Conservation (phyloP, 2,888 invertebrate genomes). For the Limnephilus auricula region DNA sequence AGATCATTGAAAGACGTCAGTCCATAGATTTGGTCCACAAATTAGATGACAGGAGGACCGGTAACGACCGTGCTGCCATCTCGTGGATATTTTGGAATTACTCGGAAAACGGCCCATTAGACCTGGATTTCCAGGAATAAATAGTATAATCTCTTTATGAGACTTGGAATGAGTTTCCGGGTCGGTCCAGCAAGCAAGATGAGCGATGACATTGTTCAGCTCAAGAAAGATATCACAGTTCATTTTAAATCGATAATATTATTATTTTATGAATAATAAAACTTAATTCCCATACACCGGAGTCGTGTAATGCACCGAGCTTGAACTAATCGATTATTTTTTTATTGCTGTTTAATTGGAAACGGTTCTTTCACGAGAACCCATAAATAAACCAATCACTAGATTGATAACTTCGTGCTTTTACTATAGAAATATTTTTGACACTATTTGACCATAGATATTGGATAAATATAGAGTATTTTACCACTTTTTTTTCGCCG, state of each 20-base stretch:
- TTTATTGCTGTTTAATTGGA: neutral
- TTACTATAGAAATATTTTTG: too few relatives aligned
- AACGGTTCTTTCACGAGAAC: neutral
- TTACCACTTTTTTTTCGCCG: too few relatives aligned
- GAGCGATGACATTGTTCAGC: slow-evolving; percentile 39
- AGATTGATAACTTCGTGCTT: too few relatives aligned
- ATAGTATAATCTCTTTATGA: slow-evolving; percentile 59
- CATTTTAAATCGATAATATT: slow-evolving; percentile 34
- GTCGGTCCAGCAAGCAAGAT: slow-evolving; percentile 55
- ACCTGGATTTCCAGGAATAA: slow-evolving; percentile 64
- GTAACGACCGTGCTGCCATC: too few relatives aligned
- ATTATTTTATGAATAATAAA: neutral
- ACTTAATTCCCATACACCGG: neutral
- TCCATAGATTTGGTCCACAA: too few relatives aligned
- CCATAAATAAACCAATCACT: too few relatives aligned
- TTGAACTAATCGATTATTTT: neutral
- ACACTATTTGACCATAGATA: too few relatives aligned
- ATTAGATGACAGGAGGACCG: too few relatives aligned
- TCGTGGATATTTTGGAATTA: too few relatives aligned
- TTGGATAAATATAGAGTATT: too few relatives aligned
- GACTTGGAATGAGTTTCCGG: slow-evolving; percentile 34
- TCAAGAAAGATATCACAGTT: slow-evolving; percentile 49
- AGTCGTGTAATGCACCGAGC: neutral
- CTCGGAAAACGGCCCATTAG: too few relatives aligned
- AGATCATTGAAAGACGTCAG: too few relatives aligned